A percentile compares a stretch with the other conserved stretches of the same genome.
Evolutionary conservation across 2,113 vertebrate genomes (phyloP).

Genomic region (Sceloporus undulatus): DNA sequence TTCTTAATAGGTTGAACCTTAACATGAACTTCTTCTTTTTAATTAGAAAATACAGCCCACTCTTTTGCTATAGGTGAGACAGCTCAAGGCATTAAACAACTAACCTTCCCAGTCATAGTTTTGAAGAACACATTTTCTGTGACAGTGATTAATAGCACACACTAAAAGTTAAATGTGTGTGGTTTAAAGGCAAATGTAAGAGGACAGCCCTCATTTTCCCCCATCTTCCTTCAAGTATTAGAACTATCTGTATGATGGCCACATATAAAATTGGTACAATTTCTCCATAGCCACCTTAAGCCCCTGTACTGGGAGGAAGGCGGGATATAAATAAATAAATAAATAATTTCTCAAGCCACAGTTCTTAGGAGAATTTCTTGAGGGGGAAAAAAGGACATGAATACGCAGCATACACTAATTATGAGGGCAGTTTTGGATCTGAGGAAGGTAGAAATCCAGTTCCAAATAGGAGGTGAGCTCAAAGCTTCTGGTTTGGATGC

Average conservation of each 20-base stretch:
- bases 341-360: neutral
- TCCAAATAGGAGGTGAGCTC: neutral
- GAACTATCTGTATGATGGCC: neutral
- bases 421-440: neutral
- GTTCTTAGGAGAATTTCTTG: neutral
- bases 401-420: neutral
- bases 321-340: too few relatives aligned
- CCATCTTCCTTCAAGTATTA: neutral
- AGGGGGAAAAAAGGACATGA: neutral
- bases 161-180: neutral
- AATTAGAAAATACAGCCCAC: neutral
- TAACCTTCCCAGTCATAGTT: neutral
- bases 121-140: constrained; percentile 11
- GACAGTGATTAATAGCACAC: neutral
- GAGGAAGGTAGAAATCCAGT: neutral
- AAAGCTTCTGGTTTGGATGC: neutral
- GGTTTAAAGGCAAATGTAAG: neutral
- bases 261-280: neutral
- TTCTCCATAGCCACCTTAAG: neutral
- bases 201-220: neutral
- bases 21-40: neutral
- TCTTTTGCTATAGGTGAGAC: neutral
- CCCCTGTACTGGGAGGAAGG: too few relatives aligned
- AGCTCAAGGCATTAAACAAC: neutral
- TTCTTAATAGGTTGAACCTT: neutral